A percentile compares a stretch with the other conserved stretches of the same genome.
Conservation (phyloP, 2,888 invertebrate genomes). For the Brachycybe producta region DNA sequence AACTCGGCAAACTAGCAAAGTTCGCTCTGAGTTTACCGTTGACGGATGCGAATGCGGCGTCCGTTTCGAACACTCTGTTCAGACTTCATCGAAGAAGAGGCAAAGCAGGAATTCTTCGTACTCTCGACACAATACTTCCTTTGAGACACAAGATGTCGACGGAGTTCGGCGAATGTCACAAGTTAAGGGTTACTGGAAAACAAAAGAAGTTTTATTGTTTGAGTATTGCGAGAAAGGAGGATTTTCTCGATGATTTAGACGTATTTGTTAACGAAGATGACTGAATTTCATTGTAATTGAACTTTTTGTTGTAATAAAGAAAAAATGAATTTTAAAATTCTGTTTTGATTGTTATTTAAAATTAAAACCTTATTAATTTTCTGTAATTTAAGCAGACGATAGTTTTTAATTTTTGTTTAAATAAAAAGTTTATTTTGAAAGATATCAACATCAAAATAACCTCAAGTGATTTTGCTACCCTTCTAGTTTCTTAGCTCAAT, state of each 20-base stretch:
- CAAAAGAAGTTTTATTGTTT: constrained; percentile 9
- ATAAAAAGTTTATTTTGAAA: no score
- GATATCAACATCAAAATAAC: no score
- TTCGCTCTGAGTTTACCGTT: constrained; percentile 11
- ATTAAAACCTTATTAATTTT: no score
- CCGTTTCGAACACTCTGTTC: not conserved
- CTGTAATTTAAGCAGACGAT: no score
- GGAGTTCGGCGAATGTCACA: constrained; percentile 3
- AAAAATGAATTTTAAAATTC: no score
- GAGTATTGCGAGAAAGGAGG: not conserved
- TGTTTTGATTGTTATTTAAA: no score
- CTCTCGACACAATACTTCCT: not conserved
- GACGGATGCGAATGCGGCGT: not conserved
- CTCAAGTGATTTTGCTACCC: no score
- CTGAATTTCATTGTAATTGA: no score
- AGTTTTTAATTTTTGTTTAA: no score
- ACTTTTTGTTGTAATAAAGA: no score
- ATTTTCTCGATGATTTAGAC: not conserved
- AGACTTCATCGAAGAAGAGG: not conserved
- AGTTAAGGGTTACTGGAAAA: constrained; percentile 8
- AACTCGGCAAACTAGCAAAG: constrained; percentile 13
- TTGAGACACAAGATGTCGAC: constrained; percentile 5
- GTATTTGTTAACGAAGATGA: not conserved
- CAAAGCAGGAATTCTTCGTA: not conserved
- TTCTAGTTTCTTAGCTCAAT: no score